These are phyloP conservation scores for Campylomormyrus tamandua DNA, from an alignment of 2,113 vertebrate genomes.

Conservation along the genomic window DNA sequence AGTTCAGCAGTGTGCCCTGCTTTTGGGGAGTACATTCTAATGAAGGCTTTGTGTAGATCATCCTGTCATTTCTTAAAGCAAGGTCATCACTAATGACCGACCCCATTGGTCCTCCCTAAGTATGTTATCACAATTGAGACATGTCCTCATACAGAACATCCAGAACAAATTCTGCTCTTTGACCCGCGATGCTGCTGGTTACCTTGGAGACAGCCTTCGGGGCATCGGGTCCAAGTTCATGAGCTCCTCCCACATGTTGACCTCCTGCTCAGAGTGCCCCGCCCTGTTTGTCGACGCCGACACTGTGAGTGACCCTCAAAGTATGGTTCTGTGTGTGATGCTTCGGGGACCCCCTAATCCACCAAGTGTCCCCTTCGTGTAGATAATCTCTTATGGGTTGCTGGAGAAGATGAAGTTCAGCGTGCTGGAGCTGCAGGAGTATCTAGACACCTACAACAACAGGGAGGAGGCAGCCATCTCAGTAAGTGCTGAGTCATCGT, in stretches of 20 bases:
- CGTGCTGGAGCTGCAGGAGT: constrained; percentile 93
- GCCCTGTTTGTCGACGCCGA: constrained; percentile 93
- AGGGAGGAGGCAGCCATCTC: constrained; percentile 86
- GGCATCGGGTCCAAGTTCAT: constrained; percentile 95
- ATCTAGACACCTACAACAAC: constrained; percentile 92
- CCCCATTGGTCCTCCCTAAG: background rate
- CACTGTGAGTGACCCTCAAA: constrained; percentile 68
- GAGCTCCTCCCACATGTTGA: constrained; percentile 91
- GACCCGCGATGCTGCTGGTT: constrained; percentile 86
- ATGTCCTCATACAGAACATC: constrained; percentile 73
- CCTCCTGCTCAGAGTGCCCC: constrained; percentile 89
- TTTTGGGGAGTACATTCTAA: background rate
- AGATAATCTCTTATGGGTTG: constrained; percentile 95
- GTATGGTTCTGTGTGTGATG: background rate
- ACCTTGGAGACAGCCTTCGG: constrained; percentile 85
- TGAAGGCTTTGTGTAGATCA: background rate
- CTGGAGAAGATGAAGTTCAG: constrained; percentile 98
- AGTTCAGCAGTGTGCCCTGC: background rate
- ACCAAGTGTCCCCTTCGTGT: constrained; percentile 29
- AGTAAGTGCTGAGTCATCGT: constrained; percentile 55
- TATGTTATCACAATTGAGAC: background rate
- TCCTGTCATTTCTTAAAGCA: background rate
- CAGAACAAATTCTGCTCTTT: constrained; percentile 94
- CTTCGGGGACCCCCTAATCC: background rate
- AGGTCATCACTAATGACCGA: background rate